These are phyloP conservation scores for Catocala fraxini DNA, from an alignment of 2,888 invertebrate genomes.

Conservation along the genomic window DNA sequence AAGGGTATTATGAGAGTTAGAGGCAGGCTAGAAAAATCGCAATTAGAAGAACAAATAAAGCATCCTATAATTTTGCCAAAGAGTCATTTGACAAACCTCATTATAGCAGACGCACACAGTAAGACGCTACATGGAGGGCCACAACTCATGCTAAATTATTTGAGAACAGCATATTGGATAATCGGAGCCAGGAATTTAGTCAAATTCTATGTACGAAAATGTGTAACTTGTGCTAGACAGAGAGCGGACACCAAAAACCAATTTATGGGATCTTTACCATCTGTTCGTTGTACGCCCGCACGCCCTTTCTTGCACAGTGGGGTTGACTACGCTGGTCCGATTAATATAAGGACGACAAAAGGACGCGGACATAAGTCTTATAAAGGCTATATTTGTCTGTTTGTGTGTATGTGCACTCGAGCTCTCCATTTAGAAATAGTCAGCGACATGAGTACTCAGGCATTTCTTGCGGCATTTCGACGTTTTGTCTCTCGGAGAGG, in stretches of 20 bases:
- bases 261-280: slow-evolving; percentile 3
- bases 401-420: slow-evolving; percentile 1
- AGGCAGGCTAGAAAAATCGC: slow-evolving; percentile 8
- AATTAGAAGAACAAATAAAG: neutral
- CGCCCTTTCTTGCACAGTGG: neutral
- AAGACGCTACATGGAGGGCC: slow-evolving; percentile 9
- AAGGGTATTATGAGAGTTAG: slow-evolving; percentile 3
- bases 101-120: neutral
- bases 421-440: slow-evolving; percentile 8
- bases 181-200: slow-evolving; percentile 5
- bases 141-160: slow-evolving; percentile 5
- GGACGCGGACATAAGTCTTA: slow-evolving; percentile 6
- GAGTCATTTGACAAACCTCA: slow-evolving; percentile 4
- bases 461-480: slow-evolving; percentile 6
- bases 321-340: slow-evolving; percentile 8
- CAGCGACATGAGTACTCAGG: slow-evolving; percentile 1
- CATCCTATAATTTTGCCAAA: slow-evolving; percentile 9
- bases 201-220: neutral
- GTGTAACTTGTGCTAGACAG: slow-evolving; percentile 12
- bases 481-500: slow-evolving; percentile 9
- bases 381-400: slow-evolving; percentile 1
- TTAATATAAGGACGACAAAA: slow-evolving; percentile 11
- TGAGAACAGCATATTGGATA: slow-evolving; percentile 9
- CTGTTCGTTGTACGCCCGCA: neutral
- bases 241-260: slow-evolving; percentile 3